These are phyloP conservation scores for Bhutanitis thaidina DNA, from an alignment of 2,888 invertebrate species.

Conservation along the genomic window DNA sequence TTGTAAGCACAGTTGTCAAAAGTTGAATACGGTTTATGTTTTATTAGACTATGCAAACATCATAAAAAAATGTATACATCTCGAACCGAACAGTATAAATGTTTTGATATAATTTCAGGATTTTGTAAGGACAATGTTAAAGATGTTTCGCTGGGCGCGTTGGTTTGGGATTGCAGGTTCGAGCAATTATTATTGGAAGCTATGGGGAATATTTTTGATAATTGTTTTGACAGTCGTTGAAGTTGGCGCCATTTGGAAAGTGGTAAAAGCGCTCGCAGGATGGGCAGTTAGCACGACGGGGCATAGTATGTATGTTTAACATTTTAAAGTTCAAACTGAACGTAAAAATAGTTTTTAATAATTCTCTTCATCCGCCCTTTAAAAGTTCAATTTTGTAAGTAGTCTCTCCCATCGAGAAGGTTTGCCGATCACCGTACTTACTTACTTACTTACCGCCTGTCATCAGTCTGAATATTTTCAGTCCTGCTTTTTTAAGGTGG, in stretches of 20 bases:
- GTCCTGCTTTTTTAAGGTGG: too few relatives aligned
- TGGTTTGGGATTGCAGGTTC: conserved; percentile 46
- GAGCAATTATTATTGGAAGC: conserved; percentile 31
- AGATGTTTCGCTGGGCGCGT: conserved; percentile 40
- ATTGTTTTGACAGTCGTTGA: conserved; percentile 35
- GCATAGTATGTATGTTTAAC: conserved; percentile 48
- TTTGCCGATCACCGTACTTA: too few relatives aligned
- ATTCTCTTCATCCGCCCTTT: too few relatives aligned
- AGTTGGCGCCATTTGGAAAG: conserved; percentile 45
- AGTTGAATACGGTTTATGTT: neutral
- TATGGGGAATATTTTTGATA: conserved; percentile 41
- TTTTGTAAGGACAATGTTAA: conserved; percentile 42
- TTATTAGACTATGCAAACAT: too few relatives aligned
- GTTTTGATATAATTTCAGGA: conserved; percentile 31
- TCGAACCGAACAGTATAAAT: too few relatives aligned
- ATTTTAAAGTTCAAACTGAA: too few relatives aligned
- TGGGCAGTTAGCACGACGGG: conserved; percentile 43
- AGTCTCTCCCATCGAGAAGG: too few relatives aligned
- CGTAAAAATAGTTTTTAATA: too few relatives aligned
- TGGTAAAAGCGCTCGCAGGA: conserved; percentile 50
- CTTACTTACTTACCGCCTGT: too few relatives aligned
- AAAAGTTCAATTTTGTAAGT: too few relatives aligned
- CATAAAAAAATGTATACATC: neutral
- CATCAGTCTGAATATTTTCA: too few relatives aligned
- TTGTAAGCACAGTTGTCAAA: too few relatives aligned